Evolutionary conservation across 1,140 invertebrate genomes (phyloP), one percentile per base, ranked within the genome.

Genomic region (Proales similis): DNA sequence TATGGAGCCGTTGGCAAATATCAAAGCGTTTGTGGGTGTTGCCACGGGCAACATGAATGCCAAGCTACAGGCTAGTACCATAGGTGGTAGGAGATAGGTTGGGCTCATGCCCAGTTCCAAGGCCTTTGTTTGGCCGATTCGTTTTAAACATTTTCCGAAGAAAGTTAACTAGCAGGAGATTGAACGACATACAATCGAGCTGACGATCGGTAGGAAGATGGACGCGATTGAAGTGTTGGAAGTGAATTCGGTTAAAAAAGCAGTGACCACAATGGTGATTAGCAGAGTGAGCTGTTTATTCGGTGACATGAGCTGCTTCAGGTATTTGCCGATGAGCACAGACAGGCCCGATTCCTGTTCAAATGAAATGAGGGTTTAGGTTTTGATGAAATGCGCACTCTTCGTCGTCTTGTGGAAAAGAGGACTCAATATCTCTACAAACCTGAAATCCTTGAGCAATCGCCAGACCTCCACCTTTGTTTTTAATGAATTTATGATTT

Each of bases 41-140:
- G 51, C 51, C 45, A 57, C 45, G 17, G 51, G 51, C 27, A 57
- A 42, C 51, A 57, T 57, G 45, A 63, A 64, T 5, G 63, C 43
- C 9, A 61, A 29, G 27, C 39, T 45, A 42, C 45, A 42, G 24
- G 57, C 36, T 46, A 61, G 38, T n/a, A 45, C 47, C 20, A 45
- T 26, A 26, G 57, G 57, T 9, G 47, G 36, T 12, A 61, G 26
- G 5, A 61, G 27, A 32, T 61, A 61, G 17, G 39, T 32, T 9
- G 57, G 57, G 17, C 39, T 45, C 19, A 61, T 61, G 26, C 39
- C 39, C n/a, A 46, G 17, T 61, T 45, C 39, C 7, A 27, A 20
- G 32, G 57, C 57, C 57, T 61, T 43, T n/a, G n/a, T n/a, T n/a
- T n/a, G n/a, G n/a, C n/a, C n/a, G n/a, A n/a, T n/a, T n/a, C n/a